Evolutionary conservation across 2,888 invertebrate genomes (phyloP).

Genomic region (Andrena marginata): DNA sequence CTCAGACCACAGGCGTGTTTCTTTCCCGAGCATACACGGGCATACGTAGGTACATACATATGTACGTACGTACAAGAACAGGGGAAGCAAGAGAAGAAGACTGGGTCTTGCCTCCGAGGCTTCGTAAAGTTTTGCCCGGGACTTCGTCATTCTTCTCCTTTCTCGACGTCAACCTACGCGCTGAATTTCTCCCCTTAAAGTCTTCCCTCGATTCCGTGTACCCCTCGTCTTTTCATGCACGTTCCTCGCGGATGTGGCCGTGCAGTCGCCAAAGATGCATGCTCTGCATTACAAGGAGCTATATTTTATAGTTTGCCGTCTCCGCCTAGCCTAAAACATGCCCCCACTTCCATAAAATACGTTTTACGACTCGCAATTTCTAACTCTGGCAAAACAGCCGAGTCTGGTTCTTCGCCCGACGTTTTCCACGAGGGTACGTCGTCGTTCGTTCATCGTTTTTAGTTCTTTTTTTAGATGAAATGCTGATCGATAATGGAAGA

Average conservation of each 20-base stretch:
- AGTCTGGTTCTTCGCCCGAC: not conserved
- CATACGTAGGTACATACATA: not conserved
- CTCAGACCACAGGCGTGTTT: not conserved
- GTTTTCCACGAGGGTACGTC: not conserved
- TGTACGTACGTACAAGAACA: not conserved
- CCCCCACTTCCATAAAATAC: constrained; percentile 76
- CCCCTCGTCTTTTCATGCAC: constrained; percentile 26
- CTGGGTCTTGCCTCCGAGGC: constrained; percentile 3
- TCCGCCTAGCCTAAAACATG: constrained; percentile 63
- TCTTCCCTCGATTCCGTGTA: constrained; percentile 3
- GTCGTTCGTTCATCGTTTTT: constrained; percentile 1
- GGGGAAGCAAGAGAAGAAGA: not conserved
- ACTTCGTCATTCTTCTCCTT: constrained; percentile 19
- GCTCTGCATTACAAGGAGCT: constrained; percentile 77
- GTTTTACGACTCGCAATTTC: constrained; percentile 80
- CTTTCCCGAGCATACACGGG: not conserved
- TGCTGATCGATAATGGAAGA: constrained; percentile 8
- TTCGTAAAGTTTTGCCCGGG: constrained; percentile 13
- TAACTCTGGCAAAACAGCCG: constrained; percentile 75
- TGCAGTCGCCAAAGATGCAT: constrained; percentile 72
- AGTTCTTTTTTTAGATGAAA: not conserved
- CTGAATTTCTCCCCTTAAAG: constrained; percentile 13
- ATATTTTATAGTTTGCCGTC: constrained; percentile 79
- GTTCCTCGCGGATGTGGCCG: constrained; percentile 30
- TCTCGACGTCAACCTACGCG: constrained; percentile 18